phyloP scores from a whole-genome alignment of 2,113 vertebrate species.

The Ophthalmotilapia sp. region DNA sequence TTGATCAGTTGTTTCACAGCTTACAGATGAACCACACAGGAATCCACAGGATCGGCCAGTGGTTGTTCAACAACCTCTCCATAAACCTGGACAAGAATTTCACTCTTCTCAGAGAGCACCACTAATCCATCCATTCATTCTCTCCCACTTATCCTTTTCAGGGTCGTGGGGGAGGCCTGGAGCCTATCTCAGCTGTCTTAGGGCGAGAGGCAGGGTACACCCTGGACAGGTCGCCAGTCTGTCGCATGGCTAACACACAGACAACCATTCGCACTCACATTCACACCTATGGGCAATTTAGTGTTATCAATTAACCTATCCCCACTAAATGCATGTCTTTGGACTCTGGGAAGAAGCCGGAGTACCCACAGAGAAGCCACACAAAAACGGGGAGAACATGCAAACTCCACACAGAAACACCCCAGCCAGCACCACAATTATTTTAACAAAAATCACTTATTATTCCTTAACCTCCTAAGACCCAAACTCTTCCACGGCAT shows the following conservation, averaged over 20 bases:
- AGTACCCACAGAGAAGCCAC: neutral
- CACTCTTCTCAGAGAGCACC: neutral
- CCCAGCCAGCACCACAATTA: neutral
- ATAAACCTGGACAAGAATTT: neutral
- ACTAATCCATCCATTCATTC: neutral
- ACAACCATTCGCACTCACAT: neutral
- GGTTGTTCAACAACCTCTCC: neutral
- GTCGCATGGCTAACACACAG: neutral
- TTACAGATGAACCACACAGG: neutral
- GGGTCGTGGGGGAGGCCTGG: neutral
- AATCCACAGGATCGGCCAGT: neutral
- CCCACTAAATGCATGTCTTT: neutral
- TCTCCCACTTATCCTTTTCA: neutral
- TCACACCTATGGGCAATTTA: neutral
- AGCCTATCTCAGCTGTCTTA: neutral
- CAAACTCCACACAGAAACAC: neutral
- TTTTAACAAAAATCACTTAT: neutral
- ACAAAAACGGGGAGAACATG: neutral
- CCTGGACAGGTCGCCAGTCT: neutral
- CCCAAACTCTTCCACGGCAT: no score
- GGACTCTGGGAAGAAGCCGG: neutral
- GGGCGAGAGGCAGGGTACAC: neutral
- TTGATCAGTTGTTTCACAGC: constrained; percentile 16
- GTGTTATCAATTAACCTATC: neutral
- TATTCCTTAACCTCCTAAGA: neutral